These are phyloP conservation scores for Zonitis immaculata DNA, from an alignment of 2,888 invertebrate genomes.

Conservation along the genomic window DNA sequence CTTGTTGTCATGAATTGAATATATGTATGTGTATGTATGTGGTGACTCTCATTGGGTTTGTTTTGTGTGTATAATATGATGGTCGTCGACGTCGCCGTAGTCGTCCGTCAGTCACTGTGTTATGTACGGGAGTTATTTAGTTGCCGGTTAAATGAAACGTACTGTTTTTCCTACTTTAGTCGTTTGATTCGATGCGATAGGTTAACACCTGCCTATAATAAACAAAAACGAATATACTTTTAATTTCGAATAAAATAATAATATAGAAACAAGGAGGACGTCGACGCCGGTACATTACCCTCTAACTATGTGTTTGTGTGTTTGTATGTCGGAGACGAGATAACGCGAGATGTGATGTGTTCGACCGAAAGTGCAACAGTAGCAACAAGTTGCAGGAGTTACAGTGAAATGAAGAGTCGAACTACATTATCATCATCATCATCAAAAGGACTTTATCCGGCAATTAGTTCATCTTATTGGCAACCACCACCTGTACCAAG, in stretches of 20 bases:
- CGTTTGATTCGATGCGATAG: conserved; percentile 36
- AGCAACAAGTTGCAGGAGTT: conserved; percentile 13
- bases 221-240: too few relatives aligned
- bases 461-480: conserved; percentile 81
- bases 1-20: conserved; percentile 34
- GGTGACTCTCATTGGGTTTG: conserved; percentile 3
- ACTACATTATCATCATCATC: conserved; percentile 20
- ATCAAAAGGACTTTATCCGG: conserved; percentile 56
- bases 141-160: conserved; percentile 41
- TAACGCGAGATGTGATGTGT: conserved; percentile 15
- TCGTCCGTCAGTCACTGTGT: conserved; percentile 6
- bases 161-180: conserved; percentile 31
- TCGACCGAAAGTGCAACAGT: conserved; percentile 14
- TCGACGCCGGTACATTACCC: too few relatives aligned
- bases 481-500: conserved; percentile 74
- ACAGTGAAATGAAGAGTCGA: conserved; percentile 45
- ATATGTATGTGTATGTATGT: conserved; percentile 3
- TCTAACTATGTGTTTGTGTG: conserved; percentile 19
- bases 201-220: conserved; percentile 33
- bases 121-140: conserved; percentile 12
- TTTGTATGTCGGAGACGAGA: not conserved
- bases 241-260: too few relatives aligned
- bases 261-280: too few relatives aligned
- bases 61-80: conserved; percentile 8
- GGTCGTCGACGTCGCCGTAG: not conserved